Conservation (phyloP, 1,140 invertebrate species). For the Campoletis sonorensis region DNA sequence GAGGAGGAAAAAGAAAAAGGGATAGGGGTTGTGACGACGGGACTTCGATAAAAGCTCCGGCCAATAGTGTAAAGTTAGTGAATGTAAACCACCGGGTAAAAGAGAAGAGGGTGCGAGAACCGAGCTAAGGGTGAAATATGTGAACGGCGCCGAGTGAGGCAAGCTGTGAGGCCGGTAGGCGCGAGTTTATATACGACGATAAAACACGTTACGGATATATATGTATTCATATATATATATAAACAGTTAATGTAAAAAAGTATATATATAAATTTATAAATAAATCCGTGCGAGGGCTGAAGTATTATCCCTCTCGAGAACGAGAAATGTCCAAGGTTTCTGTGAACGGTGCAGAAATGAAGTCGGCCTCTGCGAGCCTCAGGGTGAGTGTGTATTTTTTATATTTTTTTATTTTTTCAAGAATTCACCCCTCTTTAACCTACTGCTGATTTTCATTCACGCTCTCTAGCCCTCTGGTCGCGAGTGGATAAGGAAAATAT, state of each 20-base stretch:
- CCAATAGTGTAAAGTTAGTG: conserved; percentile 13
- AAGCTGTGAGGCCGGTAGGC: neutral
- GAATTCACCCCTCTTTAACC: neutral
- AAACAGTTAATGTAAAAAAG: neutral
- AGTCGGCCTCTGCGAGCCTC: neutral
- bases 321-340: conserved; percentile 11
- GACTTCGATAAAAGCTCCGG: neutral
- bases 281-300: neutral
- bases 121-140: conserved; percentile 22
- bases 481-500: neutral
- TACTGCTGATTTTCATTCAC: conserved; percentile 7
- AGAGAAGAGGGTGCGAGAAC: neutral
- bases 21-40: neutral
- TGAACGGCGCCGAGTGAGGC: conserved; percentile 1
- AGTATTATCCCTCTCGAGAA: neutral
- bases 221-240: neutral
- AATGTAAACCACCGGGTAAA: neutral
- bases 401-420: neutral
- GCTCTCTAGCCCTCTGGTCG: neutral
- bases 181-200: neutral
- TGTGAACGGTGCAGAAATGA: conserved; percentile 22
- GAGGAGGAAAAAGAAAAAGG: too few relatives aligned
- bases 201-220: neutral
- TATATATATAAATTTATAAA: too few relatives aligned
- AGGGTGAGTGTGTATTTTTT: conserved; percentile 28